phyloP scores from a whole-genome alignment of 2,797 vertebrate species.

The Holocentrus rufus region DNA sequence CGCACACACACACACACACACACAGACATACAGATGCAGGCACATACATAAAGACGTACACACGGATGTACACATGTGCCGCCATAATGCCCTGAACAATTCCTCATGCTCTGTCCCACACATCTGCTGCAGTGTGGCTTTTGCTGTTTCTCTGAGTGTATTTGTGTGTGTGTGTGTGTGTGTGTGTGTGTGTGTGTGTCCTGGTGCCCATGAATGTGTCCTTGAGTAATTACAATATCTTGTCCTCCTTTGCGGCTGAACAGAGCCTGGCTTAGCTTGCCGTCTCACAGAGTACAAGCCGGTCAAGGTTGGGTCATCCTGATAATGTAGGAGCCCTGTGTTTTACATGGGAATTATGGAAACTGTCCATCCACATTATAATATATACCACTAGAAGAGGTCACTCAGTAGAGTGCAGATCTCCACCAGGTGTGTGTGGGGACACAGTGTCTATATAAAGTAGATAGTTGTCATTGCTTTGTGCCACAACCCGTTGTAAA shows the following conservation, averaged over 20 bases:
- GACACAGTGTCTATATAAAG: no score
- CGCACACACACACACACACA: slow-evolving; percentile 20
- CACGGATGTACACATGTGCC: slow-evolving; percentile 1
- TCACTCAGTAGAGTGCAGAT: no score
- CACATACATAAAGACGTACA: neutral
- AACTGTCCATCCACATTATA: no score
- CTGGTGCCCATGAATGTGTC: neutral
- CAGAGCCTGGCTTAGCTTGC: neutral
- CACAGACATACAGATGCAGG: neutral
- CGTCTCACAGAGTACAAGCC: no score
- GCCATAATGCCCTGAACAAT: neutral
- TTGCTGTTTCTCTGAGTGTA: neutral
- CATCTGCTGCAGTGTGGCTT: slow-evolving; percentile 15
- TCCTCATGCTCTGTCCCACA: neutral
- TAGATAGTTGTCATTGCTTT: no score
- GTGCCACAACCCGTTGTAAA: no score
- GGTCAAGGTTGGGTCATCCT: neutral
- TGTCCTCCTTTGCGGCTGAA: neutral
- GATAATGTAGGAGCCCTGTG: neutral
- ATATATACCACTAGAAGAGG: no score
- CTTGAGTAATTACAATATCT: neutral
- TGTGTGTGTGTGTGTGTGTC: neutral
- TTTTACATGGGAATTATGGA: neutral
- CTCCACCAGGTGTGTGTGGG: no score
- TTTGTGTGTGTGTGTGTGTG: slow-evolving; percentile 22